phyloP scores from a whole-genome alignment of 2,113 vertebrate genomes.

The Edolisoma coerulescens region DNA sequence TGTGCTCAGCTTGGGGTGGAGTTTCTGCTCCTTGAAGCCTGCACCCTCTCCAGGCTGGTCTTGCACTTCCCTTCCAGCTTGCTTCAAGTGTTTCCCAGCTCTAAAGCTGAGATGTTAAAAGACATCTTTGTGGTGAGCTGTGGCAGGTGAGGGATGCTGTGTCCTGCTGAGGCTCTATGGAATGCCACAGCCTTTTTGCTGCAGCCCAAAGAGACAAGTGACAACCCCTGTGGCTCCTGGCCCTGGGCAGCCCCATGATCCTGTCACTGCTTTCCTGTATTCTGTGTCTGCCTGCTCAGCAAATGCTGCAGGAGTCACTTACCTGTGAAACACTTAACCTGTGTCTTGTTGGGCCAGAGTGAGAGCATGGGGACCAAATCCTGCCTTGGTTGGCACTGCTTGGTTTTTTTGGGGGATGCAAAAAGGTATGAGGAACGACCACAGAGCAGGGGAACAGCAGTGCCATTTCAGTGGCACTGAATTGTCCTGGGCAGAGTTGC shows the following conservation, averaged over 20 bases:
- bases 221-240: background rate
- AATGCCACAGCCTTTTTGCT: background rate
- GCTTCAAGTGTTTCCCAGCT: background rate
- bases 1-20: background rate
- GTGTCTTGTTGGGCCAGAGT: background rate
- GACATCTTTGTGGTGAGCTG: background rate
- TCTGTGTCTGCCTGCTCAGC: background rate
- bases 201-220: background rate
- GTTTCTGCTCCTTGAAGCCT: background rate
- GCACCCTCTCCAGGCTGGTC: background rate
- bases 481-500: background rate
- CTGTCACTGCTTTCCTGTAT: background rate
- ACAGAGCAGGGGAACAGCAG: background rate
- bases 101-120: background rate
- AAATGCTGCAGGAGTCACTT: background rate
- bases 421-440: background rate
- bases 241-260: background rate
- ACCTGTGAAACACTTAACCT: background rate
- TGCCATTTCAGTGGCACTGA: background rate
- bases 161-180: background rate
- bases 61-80: background rate
- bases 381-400: background rate
- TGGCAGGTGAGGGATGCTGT: background rate
- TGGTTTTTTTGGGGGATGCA: background rate
- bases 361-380: fast-evolving